A percentile compares a stretch with the other conserved stretches of the same genome.
Evolutionary conservation across 92 coral and sea anemone species (phyloP).

Genomic region (Porites lobata): DNA sequence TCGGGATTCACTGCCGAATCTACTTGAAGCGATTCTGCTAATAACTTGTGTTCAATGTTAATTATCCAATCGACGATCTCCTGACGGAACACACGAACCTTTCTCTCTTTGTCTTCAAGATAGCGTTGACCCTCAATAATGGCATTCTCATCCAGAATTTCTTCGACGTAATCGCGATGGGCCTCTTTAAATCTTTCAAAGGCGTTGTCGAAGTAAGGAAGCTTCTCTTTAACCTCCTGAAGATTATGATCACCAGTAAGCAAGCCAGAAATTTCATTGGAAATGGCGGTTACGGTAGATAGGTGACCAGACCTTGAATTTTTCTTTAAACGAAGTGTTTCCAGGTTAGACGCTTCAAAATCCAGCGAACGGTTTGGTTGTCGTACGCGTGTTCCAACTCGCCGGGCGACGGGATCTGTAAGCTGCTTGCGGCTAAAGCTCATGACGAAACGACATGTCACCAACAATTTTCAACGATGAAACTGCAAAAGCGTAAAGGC

Average conservation of each 20-base stretch:
- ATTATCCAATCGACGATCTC: neutral
- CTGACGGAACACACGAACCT: neutral
- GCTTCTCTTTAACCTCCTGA: constrained; percentile 28
- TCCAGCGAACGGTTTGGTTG: too few species aligned
- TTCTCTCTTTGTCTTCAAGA: neutral
- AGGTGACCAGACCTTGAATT: too few species aligned
- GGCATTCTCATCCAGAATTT: neutral
- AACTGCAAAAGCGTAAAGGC: too few species aligned
- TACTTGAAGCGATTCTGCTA: constrained; percentile 17
- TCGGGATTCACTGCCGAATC: constrained; percentile 8
- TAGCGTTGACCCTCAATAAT: neutral
- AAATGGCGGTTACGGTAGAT: too few species aligned
- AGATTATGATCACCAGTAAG: constrained; percentile 20
- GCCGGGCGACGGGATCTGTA: too few species aligned
- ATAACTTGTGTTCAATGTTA: too few species aligned
- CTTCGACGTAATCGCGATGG: constrained; percentile 8
- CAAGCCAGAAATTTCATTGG: neutral
- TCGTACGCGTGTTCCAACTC: too few species aligned
- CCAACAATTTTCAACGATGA: too few species aligned
- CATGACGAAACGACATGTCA: too few species aligned
- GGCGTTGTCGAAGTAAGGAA: neutral
- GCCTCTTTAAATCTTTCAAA: neutral
- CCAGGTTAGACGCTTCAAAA: too few species aligned
- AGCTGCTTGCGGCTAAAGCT: too few species aligned
- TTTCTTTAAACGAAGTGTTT: too few species aligned